Evolutionary conservation across 2,888 invertebrate species (phyloP), one percentile per base, ranked within the genome.

Genomic region (Pecten maximus): DNA sequence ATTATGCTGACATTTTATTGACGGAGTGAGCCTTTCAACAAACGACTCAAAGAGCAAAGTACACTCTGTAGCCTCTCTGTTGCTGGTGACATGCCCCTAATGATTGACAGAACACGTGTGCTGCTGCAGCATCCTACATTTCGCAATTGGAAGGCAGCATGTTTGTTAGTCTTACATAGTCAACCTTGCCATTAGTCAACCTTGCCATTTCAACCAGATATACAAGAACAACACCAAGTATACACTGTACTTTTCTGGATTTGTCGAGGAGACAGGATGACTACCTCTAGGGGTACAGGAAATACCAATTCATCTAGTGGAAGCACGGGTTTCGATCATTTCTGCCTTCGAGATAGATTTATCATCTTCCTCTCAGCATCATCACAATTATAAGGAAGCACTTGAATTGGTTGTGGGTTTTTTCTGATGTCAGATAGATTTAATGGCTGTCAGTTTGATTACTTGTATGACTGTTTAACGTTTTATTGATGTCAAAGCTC

Each of bases 1-100:
- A 74, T 74, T 28, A 74, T 74, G 19, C 74, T 74, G 74, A 74
- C 74, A 74, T 74, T 74, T 74, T 74, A 74, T 74, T 74, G 74
- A 74, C 74, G 35, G 19, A 23, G 74, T 35, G 35, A 74, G 0
- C 74, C 74, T 74, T 74, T 74, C 28, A 35, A 74, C 74, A 74
- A 74, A 74, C 28, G 35, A 74, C 35, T 74, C 74, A 74, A 74
- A 74, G 74, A 74, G 74, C 74, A 74, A 74, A 74, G 74, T 74
- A 74, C 74, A 74, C 74, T 28, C 74, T 35, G 35, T 8, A 74
- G 74, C 35, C 74, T 74, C 74, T 74, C 74, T 10, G 10, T 19
- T 28, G 74, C 28, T 28, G 8, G 10, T 10, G 74, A 74, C 35
- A 2, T 74, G 74, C 35, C 28, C 35, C 35, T 35, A 35, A 35